These are phyloP conservation scores for Mnemiopsis leidyi DNA, from an alignment of 37 sponge, comb jelly and placozoan species.

Conservation along the genomic window DNA sequence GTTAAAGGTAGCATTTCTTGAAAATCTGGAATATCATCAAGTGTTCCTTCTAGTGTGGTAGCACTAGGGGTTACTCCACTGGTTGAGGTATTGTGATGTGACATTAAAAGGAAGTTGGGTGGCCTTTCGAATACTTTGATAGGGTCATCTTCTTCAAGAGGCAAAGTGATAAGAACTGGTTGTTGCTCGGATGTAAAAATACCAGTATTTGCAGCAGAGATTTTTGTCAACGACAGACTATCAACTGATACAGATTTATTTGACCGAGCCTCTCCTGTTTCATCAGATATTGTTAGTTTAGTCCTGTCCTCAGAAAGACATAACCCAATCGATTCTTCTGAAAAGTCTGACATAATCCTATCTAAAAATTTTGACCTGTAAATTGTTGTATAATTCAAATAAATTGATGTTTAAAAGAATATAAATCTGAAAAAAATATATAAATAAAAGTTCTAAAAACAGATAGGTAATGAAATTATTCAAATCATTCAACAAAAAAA, in stretches of 20 bases:
- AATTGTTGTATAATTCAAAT: too few species aligned
- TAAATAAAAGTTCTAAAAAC: too few species aligned
- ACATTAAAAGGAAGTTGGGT: neutral
- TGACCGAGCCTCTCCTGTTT: constrained; percentile 17
- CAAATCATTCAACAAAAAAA: too few species aligned
- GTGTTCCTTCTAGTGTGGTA: constrained; percentile 45
- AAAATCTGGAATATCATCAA: constrained; percentile 57
- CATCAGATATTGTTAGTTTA: neutral
- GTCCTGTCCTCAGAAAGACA: neutral
- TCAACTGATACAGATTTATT: neutral
- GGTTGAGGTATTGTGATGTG: neutral
- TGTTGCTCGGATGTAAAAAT: neutral
- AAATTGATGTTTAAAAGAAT: too few species aligned
- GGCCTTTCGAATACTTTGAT: neutral
- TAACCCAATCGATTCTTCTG: constrained; percentile 5
- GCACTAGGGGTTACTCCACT: constrained; percentile 52
- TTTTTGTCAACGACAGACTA: constrained; percentile 17
- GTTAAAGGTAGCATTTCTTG: neutral
- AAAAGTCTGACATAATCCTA: constrained; percentile 14
- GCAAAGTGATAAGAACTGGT: neutral
- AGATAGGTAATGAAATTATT: too few species aligned
- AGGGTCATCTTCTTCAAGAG: neutral
- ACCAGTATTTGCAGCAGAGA: neutral
- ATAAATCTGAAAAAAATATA: too few species aligned
- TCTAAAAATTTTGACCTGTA: too few species aligned